Percentiles rank a stretch among this genome's conserved stretches.
These are phyloP conservation scores for Drosophila truncata DNA, from an alignment of 1,140 invertebrate species.

Conservation along the genomic window DNA sequence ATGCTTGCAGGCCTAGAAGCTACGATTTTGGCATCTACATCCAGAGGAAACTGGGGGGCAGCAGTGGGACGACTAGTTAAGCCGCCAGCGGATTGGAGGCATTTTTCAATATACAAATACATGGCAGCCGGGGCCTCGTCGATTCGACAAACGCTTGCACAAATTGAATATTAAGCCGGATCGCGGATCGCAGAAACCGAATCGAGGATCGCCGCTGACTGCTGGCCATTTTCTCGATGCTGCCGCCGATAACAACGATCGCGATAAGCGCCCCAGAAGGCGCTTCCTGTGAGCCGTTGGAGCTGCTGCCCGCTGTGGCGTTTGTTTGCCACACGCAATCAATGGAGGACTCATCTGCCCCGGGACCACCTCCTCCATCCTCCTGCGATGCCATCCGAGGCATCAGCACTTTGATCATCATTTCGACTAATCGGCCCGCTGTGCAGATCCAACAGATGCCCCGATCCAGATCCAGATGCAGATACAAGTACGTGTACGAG, in stretches of 20 bases:
- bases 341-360: constrained; percentile 31
- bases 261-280: constrained; percentile 63
- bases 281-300: constrained; percentile 61
- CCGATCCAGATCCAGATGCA: constrained; percentile 51
- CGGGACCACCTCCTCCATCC: constrained; percentile 1
- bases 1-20: constrained; percentile 6
- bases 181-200: constrained; percentile 21
- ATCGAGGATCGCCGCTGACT: constrained; percentile 22
- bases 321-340: constrained; percentile 80
- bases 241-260: constrained; percentile 65
- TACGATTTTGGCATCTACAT: constrained; percentile 19
- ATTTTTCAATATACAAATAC: constrained; percentile 79
- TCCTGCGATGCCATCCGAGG: constrained; percentile 13
- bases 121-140: constrained; percentile 30
- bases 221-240: constrained; percentile 49
- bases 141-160: constrained; percentile 71
- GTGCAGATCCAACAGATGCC: constrained; percentile 58
- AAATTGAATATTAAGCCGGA: constrained; percentile 80
- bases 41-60: background rate
- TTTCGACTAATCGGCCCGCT: constrained; percentile 78
- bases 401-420: constrained; percentile 79
- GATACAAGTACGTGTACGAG: constrained; percentile 55
- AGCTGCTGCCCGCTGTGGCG: constrained; percentile 53
- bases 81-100: constrained; percentile 35
- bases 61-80: constrained; percentile 31